These are phyloP conservation scores for Entomobrya proxima DNA, from an alignment of 2,888 invertebrate genomes.

Conservation along the genomic window DNA sequence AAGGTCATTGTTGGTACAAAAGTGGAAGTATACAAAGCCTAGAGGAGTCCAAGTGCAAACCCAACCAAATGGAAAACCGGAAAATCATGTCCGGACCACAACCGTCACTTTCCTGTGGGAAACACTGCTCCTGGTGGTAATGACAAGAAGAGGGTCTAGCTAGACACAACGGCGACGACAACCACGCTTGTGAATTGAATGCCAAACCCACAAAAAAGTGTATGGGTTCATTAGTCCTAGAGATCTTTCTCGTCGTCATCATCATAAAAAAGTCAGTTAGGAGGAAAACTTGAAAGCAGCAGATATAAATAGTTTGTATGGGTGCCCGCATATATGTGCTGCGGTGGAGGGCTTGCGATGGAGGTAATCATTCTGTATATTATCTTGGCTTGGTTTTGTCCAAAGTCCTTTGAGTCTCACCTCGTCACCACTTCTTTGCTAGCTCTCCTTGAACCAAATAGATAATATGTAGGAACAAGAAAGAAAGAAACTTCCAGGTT, in stretches of 20 bases:
- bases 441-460: background rate
- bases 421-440: background rate
- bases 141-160: background rate
- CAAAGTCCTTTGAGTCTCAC: too few species aligned
- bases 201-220: background rate
- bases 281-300: background rate
- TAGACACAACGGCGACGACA: background rate
- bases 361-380: background rate
- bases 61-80: too few species aligned
- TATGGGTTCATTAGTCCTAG: constrained; percentile 20
- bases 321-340: background rate
- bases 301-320: background rate
- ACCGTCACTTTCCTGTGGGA: background rate
- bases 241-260: background rate
- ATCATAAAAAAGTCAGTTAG: background rate
- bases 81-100: too few species aligned
- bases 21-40: too few species aligned
- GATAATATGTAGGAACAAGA: background rate
- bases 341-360: background rate
- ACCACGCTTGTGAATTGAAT: background rate
- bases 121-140: background rate
- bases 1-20: too few species aligned
- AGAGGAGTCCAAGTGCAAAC: too few species aligned
- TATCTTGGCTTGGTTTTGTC: too few species aligned
- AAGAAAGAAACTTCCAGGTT: background rate